Base-by-base conservation (phyloP, 2,888 invertebrate species). In the Anthrax anthrax region DNA sequence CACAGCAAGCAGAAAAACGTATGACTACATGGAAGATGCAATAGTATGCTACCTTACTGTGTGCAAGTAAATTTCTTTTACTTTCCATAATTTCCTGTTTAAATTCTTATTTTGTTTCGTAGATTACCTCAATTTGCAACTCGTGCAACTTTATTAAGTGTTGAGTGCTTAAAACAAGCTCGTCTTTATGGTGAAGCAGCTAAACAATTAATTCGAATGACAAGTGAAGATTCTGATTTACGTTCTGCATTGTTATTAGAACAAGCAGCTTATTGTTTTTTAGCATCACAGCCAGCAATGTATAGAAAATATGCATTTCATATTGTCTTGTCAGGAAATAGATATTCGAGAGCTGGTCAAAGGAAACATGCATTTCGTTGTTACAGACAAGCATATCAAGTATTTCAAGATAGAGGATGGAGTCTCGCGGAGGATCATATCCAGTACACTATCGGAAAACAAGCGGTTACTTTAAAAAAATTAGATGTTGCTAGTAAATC, bases 181-280 rank as follows among this genome's bases (percentile, higher is more conserved):
- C 80, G 80, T 34, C 71, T 84, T 56, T 86, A 81, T 60, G 82
- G 84, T 13, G 96, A 97, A 64, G 94, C 96, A n/a, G 95, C 96
- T 0, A 85, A 85, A 61, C 91, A 92, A 64, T 76, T 92, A 43
- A 91, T 95, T 56, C 80, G 92, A 50, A 89, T 96, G 87, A 94
- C 94, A 12, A 88, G 89, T 55, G 95, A 96, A 70, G 96, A 97
- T 64, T 90, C 92, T n/a, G 96, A 97, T 70, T 71, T 98, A 46
- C 77, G 92, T 47, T 92, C 92, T 54, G 97, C 95, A 9, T 72
- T 98, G 60, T 70, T 97, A 46, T 71, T 97, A 42, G 97, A 98
- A 65, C 95, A 96, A 66, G 95, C 96, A 0, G 84, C 96, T 0
- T 84, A 92, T 60, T 91, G 92, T 63, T 97, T 91, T 63, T 71